A percentile compares a stretch with the other conserved stretches of the same genome.
phyloP scores from a whole-genome alignment of 2,113 vertebrate species.

The Phrynosoma blainvillii region DNA sequence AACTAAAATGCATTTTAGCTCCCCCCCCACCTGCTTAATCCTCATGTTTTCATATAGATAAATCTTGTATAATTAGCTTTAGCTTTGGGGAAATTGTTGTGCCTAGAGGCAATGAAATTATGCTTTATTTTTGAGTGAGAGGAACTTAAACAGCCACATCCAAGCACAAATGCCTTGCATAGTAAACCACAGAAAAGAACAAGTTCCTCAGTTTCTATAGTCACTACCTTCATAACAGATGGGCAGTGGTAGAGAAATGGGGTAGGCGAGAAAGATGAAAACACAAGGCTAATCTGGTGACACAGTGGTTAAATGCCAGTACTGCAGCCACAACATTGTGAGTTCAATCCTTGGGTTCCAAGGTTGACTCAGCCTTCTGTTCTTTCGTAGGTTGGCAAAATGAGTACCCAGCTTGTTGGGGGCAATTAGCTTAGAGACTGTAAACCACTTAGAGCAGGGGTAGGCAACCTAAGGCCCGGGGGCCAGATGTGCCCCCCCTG shows the following conservation, averaged over 20 bases:
- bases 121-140: constrained; percentile 33
- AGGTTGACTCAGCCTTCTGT: too few relatives aligned
- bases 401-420: too few relatives aligned
- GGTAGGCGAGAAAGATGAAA: neutral
- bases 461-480: too few relatives aligned
- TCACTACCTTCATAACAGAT: neutral
- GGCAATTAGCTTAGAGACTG: too few relatives aligned
- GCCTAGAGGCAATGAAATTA: constrained; percentile 63
- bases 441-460: too few relatives aligned
- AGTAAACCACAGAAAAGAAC: neutral
- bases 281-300: too few relatives aligned
- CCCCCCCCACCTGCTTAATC: constrained; percentile 72
- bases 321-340: too few relatives aligned
- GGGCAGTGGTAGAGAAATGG: neutral
- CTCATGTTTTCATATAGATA: constrained; percentile 72
- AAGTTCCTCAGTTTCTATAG: neutral
- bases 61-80: constrained; percentile 77
- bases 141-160: neutral
- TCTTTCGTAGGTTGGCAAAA: too few relatives aligned
- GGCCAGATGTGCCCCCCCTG: too few relatives aligned
- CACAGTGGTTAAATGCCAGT: too few relatives aligned
- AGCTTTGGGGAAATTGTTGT: constrained; percentile 60
- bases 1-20: constrained; percentile 68
- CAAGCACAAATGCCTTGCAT: neutral
- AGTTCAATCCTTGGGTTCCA: too few relatives aligned